Percentiles rank a stretch among this genome's conserved stretches.
Evolutionary conservation across 2,113 vertebrate genomes (phyloP).

Genomic region (Myotis davidii): DNA sequence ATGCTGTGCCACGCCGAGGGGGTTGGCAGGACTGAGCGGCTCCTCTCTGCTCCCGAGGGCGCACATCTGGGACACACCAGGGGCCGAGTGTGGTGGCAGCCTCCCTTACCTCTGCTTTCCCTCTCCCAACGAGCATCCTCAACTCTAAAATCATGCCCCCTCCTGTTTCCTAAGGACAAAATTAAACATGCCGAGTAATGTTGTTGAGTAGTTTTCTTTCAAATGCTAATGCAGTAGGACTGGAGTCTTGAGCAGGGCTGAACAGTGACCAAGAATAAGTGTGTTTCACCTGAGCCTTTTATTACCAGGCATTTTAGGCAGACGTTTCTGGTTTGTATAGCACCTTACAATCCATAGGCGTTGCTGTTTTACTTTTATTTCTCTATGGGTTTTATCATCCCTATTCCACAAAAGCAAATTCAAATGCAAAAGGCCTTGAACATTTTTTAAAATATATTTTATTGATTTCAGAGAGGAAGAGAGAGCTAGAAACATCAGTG

Average conservation of each 20-base stretch:
- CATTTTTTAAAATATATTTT: not conserved
- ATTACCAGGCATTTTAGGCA: not conserved
- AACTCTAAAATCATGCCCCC: not conserved
- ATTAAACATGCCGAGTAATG: not conserved
- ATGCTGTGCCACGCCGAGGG: not conserved
- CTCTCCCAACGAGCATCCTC: not conserved
- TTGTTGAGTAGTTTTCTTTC: conserved; percentile 14
- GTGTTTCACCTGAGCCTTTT: not conserved
- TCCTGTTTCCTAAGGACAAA: not conserved
- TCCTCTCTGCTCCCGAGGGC: not conserved
- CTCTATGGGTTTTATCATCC: not conserved
- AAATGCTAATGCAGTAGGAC: not conserved
- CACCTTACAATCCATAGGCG: not conserved
- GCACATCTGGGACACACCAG: not conserved
- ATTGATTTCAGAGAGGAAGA: no score
- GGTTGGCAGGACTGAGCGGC: not conserved
- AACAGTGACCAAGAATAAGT: not conserved
- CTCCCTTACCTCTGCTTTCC: not conserved
- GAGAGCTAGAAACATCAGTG: no score
- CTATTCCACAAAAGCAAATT: not conserved
- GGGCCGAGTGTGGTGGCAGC: not conserved
- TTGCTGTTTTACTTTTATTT: not conserved
- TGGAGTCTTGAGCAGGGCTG: not conserved
- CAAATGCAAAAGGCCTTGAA: not conserved
- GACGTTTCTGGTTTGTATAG: not conserved